Conservation (phyloP, 2,797 vertebrate species). For the Darevskia mixta region DNA sequence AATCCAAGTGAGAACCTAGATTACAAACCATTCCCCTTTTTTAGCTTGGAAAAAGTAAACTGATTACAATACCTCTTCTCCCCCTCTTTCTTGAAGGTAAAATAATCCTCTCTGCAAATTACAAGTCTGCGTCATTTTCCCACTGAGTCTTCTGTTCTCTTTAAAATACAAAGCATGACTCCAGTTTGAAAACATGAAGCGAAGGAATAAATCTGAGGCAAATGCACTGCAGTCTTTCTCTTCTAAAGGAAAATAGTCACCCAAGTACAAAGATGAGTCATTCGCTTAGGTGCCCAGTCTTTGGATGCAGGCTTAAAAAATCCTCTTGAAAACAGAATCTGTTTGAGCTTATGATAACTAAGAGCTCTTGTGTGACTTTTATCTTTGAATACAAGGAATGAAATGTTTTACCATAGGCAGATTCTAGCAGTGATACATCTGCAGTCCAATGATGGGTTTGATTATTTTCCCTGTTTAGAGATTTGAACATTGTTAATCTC, state of each 20-base stretch:
- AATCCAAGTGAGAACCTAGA: constrained; percentile 6
- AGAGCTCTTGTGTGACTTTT: not conserved
- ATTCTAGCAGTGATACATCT: not conserved
- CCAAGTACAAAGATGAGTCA: constrained; percentile 77
- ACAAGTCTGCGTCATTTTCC: constrained; percentile 43
- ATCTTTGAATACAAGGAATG: not conserved
- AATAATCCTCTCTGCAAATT: constrained; percentile 66
- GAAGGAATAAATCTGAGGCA: constrained; percentile 69
- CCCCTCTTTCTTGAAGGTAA: constrained; percentile 64
- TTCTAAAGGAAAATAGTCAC: constrained; percentile 68
- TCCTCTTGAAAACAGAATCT: constrained; percentile 18
- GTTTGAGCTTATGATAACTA: not conserved
- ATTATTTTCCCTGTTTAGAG: constrained; percentile 59
- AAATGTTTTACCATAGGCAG: not conserved
- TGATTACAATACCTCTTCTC: constrained; percentile 2
- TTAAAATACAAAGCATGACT: constrained; percentile 62
- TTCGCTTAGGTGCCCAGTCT: constrained; percentile 67
- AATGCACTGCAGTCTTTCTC: constrained; percentile 56
- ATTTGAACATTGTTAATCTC: constrained; percentile 71
- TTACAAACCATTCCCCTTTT: constrained; percentile 18
- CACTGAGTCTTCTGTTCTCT: constrained; percentile 54
- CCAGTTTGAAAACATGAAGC: constrained; percentile 68
- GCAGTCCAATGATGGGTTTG: constrained; percentile 36
- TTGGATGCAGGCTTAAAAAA: constrained; percentile 61
- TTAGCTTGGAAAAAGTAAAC: constrained; percentile 19